Evolutionary conservation across 2,888 invertebrate species (phyloP).

Genomic region (Ochropacha duplaris): DNA sequence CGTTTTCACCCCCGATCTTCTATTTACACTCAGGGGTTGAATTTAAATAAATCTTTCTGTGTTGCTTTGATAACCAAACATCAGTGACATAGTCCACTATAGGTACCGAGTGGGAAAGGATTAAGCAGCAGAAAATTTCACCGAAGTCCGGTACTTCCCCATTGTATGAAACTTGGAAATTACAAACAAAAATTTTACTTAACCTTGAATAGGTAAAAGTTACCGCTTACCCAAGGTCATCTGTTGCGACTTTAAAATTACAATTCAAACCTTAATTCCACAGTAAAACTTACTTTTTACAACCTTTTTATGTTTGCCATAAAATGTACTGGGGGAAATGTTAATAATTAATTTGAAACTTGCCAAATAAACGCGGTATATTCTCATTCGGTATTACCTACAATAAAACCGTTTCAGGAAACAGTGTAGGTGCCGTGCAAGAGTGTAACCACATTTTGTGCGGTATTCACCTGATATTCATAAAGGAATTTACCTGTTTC

Average conservation of each 20-base stretch:
- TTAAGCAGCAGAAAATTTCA: too few relatives aligned
- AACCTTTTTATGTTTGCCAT: constrained; percentile 4
- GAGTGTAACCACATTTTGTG: not conserved
- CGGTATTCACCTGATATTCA: not conserved
- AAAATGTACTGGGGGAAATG: constrained; percentile 12
- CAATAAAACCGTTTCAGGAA: not conserved
- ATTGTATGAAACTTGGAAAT: too few relatives aligned
- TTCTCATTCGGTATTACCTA: not conserved
- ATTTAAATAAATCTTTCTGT: too few relatives aligned
- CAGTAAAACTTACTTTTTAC: not conserved
- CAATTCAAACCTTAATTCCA: not conserved
- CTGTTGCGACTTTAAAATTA: not conserved
- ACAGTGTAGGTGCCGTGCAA: not conserved
- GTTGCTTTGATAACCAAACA: too few relatives aligned
- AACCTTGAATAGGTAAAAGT: too few relatives aligned
- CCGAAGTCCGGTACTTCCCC: too few relatives aligned
- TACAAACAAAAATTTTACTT: too few relatives aligned
- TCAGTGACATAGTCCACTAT: too few relatives aligned
- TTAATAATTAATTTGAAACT: constrained; percentile 30
- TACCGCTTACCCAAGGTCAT: not conserved
- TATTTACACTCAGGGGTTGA: too few relatives aligned
- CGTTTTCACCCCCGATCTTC: too few relatives aligned
- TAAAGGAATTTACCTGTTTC: not conserved
- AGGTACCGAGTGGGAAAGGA: too few relatives aligned
- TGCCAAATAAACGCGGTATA: constrained; percentile 20